Base-by-base conservation (phyloP, 2,888 invertebrate species). In the Xestoiulus laeticollis region DNA sequence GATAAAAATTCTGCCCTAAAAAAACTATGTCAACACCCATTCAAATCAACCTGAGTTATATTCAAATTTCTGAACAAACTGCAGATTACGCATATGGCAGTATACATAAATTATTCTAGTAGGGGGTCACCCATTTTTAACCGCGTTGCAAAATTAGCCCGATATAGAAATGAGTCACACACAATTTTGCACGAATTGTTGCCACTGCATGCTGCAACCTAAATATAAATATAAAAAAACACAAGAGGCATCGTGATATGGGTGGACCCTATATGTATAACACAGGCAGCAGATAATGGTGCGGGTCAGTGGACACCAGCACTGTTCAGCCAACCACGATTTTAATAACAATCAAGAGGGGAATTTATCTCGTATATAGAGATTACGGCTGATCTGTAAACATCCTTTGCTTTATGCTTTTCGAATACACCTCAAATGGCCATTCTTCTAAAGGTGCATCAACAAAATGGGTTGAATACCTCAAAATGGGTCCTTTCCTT, bases 21-120 rank as follows among this genome's bases (percentile, higher is more conserved):
- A n/a, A 68, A 68, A 68, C 59, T 68, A 68, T 68, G 59, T 68
- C 59, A 68, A 68, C 59, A 68, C 59, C 59, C 59, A 68, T 68
- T 68, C n/a, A 68, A 68, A 68, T 68, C 59, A 68, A 22, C 59
- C 59, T 68, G 22, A 68, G 59, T 68, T 68, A 22, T 59, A 59
- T 68, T 68, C 59, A 68, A 68, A 68, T 68, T 68, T 68, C 59
- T 68, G 59, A 68, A n/a, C 59, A 68, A 68, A 68, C 26, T 68
- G 59, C 59, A 22, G 59, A 68, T 68, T 68, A 68, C 59, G 59
- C n/a, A n/a, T n/a, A 68, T 68, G 59, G 59, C 59, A 68, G 59
- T 68, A n/a, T n/a, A 22, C 22, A 68, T 68, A 68, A 68, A 68
- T 68, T 68, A 68, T 22, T 68, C 59, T 68, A 22, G 59, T 68